A percentile compares a stretch with the other conserved stretches of the same genome.
Evolutionary conservation across 2,113 vertebrate species (phyloP).

Genomic region (Isichthys henryi): DNA sequence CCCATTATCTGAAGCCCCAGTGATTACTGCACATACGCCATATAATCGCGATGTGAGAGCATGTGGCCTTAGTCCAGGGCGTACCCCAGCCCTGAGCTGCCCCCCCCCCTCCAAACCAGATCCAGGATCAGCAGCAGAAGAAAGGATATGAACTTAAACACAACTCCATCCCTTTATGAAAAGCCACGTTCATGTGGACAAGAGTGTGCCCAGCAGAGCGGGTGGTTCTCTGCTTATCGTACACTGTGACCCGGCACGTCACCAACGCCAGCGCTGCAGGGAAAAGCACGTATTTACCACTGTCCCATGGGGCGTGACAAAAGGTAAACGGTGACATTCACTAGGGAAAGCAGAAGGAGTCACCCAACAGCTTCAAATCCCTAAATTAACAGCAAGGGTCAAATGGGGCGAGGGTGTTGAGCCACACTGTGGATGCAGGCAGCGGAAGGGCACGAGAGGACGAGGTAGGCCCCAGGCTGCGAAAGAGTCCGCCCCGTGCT

Average conservation of each 20-base stretch:
- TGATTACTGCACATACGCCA: not conserved
- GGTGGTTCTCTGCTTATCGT: not conserved
- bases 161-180: not conserved
- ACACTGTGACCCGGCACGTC: too few species aligned
- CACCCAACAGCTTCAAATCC: not conserved
- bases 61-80: not conserved
- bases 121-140: not conserved
- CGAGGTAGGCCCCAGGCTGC: not conserved
- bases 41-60: not conserved
- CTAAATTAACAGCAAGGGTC: not conserved
- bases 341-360: not conserved
- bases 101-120: not conserved
- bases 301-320: not conserved
- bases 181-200: not conserved
- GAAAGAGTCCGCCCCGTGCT: not conserved
- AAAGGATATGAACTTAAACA: not conserved
- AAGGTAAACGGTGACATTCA: not conserved
- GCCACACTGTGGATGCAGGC: not conserved
- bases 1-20: too few species aligned
- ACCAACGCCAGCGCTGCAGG: not conserved
- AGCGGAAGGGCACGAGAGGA: not conserved
- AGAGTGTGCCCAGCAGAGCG: not conserved
- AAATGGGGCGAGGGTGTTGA: not conserved
- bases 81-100: not conserved
- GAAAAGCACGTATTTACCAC: not conserved